Evolutionary conservation across 2,797 vertebrate genomes (phyloP).

Genomic region (Schizopygopsis pylzovi): DNA sequence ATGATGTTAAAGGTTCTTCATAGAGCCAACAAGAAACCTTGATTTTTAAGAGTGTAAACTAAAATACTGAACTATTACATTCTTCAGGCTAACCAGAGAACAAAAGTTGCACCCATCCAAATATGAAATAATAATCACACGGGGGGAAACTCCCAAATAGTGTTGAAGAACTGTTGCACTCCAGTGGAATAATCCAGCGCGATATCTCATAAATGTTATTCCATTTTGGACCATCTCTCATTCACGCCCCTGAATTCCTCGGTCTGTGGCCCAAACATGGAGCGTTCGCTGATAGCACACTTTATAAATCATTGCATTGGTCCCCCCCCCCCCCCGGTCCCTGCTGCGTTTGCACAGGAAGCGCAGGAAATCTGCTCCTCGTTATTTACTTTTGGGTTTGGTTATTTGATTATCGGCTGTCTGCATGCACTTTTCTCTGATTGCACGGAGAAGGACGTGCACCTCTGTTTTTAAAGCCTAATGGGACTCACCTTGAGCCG

Average conservation of each 20-base stretch:
- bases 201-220: constrained; percentile 67
- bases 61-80: not conserved
- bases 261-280: constrained; percentile 56
- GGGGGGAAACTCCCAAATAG: constrained; percentile 15
- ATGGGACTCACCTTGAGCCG: constrained; percentile 56
- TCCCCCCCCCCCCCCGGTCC: constrained; percentile 35
- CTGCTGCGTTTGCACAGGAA: constrained; percentile 55
- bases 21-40: not conserved
- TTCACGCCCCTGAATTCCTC: constrained; percentile 43
- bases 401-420: constrained; percentile 48
- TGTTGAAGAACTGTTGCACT: constrained; percentile 57
- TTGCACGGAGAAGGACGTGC: constrained; percentile 32
- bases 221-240: constrained; percentile 60
- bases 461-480: constrained; percentile 29
- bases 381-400: constrained; percentile 63
- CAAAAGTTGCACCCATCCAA: constrained; percentile 60
- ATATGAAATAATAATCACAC: constrained; percentile 66
- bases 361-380: constrained; percentile 61
- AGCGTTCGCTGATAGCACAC: constrained; percentile 54
- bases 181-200: constrained; percentile 60
- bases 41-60: not conserved
- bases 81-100: not conserved
- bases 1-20: not conserved
- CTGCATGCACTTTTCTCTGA: constrained; percentile 40
- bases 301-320: constrained; percentile 63